These are phyloP conservation scores for Micrasema minimum DNA, from an alignment of 1,140 invertebrate genomes.

Conservation along the genomic window DNA sequence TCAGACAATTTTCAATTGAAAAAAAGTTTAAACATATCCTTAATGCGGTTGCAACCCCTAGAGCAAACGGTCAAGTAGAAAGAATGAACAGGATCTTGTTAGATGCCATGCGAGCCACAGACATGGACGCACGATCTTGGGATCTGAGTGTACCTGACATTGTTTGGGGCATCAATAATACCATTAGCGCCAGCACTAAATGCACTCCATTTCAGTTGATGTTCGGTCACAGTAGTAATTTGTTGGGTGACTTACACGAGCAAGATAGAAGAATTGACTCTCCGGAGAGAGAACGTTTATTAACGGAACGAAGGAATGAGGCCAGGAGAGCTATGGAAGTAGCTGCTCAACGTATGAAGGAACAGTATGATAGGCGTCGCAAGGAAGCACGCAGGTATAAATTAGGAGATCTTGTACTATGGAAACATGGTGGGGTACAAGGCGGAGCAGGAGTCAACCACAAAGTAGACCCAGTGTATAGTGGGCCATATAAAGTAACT, in stretches of 20 bases:
- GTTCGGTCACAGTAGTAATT: too few species aligned
- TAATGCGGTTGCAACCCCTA: slow-evolving; percentile 34
- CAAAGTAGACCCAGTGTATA: neutral
- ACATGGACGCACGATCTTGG: neutral
- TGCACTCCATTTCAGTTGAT: slow-evolving; percentile 2
- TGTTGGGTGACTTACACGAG: too few species aligned
- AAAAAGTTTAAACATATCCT: slow-evolving; percentile 25
- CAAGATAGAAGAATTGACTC: too few species aligned
- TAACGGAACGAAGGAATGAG: too few species aligned
- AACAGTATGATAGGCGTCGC: neutral
- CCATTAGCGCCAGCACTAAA: too few species aligned
- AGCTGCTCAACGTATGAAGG: too few species aligned
- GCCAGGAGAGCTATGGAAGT: too few species aligned
- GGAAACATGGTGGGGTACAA: neutral
- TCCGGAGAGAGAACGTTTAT: too few species aligned
- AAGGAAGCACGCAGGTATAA: neutral
- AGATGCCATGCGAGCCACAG: neutral
- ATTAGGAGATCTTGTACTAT: neutral
- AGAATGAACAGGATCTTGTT: too few species aligned
- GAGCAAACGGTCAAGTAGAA: slow-evolving; percentile 46
- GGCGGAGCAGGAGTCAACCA: neutral
- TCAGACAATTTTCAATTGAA: slow-evolving; percentile 26
- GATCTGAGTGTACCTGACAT: neutral
- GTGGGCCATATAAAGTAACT: neutral
- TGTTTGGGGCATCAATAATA: slow-evolving; percentile 16